Conservation (phyloP, 2,113 vertebrate genomes). For the Solenodon paradoxus region DNA sequence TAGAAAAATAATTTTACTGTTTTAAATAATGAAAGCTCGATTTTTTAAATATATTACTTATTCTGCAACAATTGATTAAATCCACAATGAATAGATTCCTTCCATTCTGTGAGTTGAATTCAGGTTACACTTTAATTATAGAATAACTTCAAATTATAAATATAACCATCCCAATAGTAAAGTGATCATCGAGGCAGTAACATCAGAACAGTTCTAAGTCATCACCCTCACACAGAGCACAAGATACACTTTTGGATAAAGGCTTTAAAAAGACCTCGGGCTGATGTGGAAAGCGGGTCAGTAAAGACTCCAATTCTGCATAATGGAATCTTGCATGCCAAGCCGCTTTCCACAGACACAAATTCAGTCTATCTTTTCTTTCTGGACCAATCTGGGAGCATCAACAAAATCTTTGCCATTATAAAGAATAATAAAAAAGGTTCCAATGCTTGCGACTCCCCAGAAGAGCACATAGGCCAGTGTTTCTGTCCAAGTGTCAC, state of each 20-base stretch:
- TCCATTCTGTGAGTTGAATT: slow-evolving; percentile 50
- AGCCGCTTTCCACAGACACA: slow-evolving; percentile 98
- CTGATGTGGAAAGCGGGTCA: slow-evolving; percentile 88
- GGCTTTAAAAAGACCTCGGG: neutral
- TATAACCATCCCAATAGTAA: slow-evolving; percentile 44
- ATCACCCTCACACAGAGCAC: slow-evolving; percentile 34
- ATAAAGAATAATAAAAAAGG: slow-evolving; percentile 93
- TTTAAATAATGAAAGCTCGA: slow-evolving; percentile 68
- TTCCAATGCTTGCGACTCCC: slow-evolving; percentile 92
- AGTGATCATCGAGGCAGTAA: slow-evolving; percentile 67
- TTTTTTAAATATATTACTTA: slow-evolving; percentile 69
- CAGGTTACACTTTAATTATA: slow-evolving; percentile 30
- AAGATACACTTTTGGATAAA: slow-evolving; percentile 31
- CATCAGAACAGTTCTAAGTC: slow-evolving; percentile 27
- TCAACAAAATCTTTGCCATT: slow-evolving; percentile 97
- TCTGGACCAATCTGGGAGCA: slow-evolving; percentile 93
- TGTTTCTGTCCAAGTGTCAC: slow-evolving; percentile 97
- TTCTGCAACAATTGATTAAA: slow-evolving; percentile 58
- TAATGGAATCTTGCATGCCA: slow-evolving; percentile 85
- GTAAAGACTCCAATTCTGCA: slow-evolving; percentile 93
- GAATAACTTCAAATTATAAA: slow-evolving; percentile 1
- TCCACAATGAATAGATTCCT: slow-evolving; percentile 46
- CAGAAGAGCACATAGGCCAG: slow-evolving; percentile 97
- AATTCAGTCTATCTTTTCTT: slow-evolving; percentile 99
- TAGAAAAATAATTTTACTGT: slow-evolving; percentile 70